Conservation (phyloP, 2,888 invertebrate species). For the Hetaerina titia region DNA sequence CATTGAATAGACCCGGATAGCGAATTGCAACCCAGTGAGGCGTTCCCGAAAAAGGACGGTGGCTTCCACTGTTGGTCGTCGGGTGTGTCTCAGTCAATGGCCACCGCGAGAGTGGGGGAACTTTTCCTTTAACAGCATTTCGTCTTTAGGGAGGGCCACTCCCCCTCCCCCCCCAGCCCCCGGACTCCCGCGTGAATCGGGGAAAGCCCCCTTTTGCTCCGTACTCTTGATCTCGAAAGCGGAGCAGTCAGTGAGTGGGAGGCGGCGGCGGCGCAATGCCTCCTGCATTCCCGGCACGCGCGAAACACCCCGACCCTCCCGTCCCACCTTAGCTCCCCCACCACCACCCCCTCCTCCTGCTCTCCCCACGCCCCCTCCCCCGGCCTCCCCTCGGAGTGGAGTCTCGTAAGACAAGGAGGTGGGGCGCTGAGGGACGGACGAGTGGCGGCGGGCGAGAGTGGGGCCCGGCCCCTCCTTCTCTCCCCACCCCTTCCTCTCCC, state of each 20-base stretch:
- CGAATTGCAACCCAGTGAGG: no score
- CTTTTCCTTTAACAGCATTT: conserved; percentile 28
- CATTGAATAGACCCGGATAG: no score
- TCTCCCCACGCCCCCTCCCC: no score
- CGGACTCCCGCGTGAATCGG: not conserved
- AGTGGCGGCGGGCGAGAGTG: not conserved
- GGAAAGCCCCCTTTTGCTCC: conserved; percentile 12
- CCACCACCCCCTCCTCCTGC: not conserved
- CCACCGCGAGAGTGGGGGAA: not conserved
- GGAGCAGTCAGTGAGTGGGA: not conserved
- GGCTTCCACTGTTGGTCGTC: no score
- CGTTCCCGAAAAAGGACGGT: no score
- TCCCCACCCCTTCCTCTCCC: not conserved
- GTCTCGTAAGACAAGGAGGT: no score
- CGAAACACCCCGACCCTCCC: not conserved
- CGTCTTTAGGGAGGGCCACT: conserved; percentile 37
- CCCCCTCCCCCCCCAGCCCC: not conserved
- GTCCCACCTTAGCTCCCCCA: not conserved
- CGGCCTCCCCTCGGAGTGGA: no score
- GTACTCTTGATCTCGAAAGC: conserved; percentile 11
- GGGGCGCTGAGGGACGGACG: not conserved
- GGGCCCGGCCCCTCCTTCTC: no score
- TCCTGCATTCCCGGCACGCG: conserved; percentile 47
- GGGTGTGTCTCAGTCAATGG: no score
- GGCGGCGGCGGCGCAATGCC: not conserved